These are phyloP conservation scores for Oscheius sp. DNA, from an alignment of 2,888 invertebrate species.

Conservation along the genomic window DNA sequence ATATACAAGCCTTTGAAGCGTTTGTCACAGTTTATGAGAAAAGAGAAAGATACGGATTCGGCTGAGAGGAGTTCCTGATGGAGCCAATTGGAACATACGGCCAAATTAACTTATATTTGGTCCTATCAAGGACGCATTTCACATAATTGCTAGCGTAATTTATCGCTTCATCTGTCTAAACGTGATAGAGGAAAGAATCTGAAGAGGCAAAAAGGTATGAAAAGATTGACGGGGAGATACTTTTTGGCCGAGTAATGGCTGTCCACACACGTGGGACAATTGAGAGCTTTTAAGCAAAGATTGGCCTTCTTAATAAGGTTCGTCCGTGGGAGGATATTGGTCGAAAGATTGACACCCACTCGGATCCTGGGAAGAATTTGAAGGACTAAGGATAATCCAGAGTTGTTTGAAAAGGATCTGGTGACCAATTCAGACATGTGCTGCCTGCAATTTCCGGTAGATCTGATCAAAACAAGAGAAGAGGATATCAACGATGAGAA, in stretches of 20 bases:
- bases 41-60: not conserved
- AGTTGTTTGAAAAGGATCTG: slow-evolving; percentile 19
- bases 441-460: not conserved
- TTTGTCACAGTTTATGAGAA: not conserved
- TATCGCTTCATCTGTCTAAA: too few species aligned
- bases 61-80: not conserved
- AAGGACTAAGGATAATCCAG: not conserved
- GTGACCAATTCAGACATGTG: slow-evolving; percentile 16
- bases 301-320: not conserved
- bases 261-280: not conserved
- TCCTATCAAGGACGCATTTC: not conserved
- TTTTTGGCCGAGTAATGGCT: slow-evolving; percentile 7
- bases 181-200: too few species aligned
- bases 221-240: not conserved
- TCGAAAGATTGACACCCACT: not conserved
- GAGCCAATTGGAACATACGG: slow-evolving; percentile 22
- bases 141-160: not conserved
- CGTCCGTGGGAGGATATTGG: not conserved
- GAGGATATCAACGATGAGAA: not conserved
- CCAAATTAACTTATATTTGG: slow-evolving; percentile 30
- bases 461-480: not conserved
- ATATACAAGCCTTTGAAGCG: too few species aligned
- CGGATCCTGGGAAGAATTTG: not conserved
- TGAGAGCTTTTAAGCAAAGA: not conserved
- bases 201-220: not conserved